Conservation (phyloP, 2,797 vertebrate species). For the Gephyroberyx darwinii region DNA sequence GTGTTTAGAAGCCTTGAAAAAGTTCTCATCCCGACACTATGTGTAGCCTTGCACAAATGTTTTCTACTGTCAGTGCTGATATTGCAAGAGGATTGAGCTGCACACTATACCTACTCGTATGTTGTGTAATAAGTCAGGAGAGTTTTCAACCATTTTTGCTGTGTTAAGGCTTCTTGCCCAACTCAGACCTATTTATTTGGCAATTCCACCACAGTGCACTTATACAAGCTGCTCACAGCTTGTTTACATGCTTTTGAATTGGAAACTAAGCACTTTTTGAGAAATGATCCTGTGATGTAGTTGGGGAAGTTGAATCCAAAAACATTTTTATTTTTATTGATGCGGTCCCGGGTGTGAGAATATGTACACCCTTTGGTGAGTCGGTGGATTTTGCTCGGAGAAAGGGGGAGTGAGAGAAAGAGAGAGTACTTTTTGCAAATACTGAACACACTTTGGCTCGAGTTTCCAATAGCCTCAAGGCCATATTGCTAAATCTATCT, state of each 20-base stretch:
- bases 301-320: conserved; percentile 11
- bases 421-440: neutral
- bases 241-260: conserved; percentile 49
- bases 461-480: conserved; percentile 23
- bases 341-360: conserved; percentile 2
- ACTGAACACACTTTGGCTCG: conserved; percentile 8
- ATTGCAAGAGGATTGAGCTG: conserved; percentile 58
- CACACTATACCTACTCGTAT: conserved; percentile 63
- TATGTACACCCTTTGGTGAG: conserved; percentile 17
- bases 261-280: conserved; percentile 15
- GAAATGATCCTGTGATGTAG: neutral
- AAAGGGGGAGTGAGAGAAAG: conserved; percentile 2
- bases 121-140: conserved; percentile 67
- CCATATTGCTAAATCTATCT: conserved; percentile 26
- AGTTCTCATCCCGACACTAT: too few species aligned
- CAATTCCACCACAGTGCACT: conserved; percentile 28
- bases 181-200: conserved; percentile 52
- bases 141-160: conserved; percentile 57
- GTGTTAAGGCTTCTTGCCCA: conserved; percentile 27
- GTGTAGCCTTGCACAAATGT: conserved; percentile 41
- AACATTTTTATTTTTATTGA: conserved; percentile 17
- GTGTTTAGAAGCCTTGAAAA: conserved; percentile 46
- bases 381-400: conserved; percentile 13
- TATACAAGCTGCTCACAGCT: conserved; percentile 47
- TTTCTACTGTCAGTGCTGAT: conserved; percentile 53